Conservation (phyloP, 2,797 vertebrate species). For the Squalus acanthias region DNA sequence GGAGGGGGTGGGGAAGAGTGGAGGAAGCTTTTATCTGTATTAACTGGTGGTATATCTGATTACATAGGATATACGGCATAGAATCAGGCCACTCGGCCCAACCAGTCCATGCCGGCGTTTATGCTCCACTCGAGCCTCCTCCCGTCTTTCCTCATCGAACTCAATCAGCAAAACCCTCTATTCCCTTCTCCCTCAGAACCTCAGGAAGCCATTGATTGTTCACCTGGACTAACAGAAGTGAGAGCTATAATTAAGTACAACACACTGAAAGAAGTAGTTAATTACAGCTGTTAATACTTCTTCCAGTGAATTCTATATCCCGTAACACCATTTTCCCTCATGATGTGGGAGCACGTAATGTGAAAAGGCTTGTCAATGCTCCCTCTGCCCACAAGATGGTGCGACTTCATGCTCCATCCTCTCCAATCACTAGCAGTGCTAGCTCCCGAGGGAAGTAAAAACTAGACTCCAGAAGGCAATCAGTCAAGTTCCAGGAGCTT, state of each 20-base stretch:
- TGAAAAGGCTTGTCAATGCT: not conserved
- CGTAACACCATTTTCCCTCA: not conserved
- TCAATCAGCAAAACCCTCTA: too few relatives aligned
- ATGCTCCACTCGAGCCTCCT: too few relatives aligned
- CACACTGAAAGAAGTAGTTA: not conserved
- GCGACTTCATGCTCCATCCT: not conserved
- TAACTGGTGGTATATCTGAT: not conserved
- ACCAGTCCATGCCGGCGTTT: too few relatives aligned
- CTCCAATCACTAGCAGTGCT: not conserved
- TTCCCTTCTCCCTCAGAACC: too few relatives aligned
- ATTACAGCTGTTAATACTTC: not conserved
- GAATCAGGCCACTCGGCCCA: too few relatives aligned
- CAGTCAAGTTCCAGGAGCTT: not conserved
- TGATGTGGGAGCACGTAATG: not conserved
- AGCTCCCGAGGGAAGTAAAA: not conserved
- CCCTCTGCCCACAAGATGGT: not conserved
- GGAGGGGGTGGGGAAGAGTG: not conserved
- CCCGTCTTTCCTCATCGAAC: too few relatives aligned
- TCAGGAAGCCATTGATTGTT: slow-evolving; percentile 10
- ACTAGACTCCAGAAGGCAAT: not conserved
- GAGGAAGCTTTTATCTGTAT: not conserved
- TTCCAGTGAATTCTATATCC: not conserved
- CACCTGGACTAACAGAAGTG: not conserved
- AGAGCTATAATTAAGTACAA: slow-evolving; percentile 17
- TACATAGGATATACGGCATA: too few relatives aligned